Evolutionary conservation across 2,113 vertebrate genomes (phyloP), one percentile per base, ranked within the genome.

Genomic region (Zeus faber): DNA sequence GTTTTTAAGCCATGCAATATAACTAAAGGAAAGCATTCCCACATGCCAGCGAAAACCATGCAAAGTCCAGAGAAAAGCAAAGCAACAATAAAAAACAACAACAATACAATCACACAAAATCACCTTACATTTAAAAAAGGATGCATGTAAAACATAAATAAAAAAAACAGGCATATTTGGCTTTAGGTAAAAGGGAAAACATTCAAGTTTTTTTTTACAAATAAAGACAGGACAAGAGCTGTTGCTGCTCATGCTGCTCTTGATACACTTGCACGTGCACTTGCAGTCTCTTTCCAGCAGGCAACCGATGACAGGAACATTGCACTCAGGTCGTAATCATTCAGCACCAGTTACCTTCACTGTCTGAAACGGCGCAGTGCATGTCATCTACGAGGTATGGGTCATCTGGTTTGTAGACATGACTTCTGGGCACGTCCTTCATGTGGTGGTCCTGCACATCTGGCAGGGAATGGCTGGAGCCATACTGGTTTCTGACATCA

Each of bases 331-430:
- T 67, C 84, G 62, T 46, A 70, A 35, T 82, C 73, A 81, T 72
- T 97, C 89, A 96, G 91, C 93, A 97, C 65, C 86, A 91, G 84
- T 98, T 98, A 99, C 97, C 97, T 99, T 99, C 97, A 6, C 97
- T 99, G 91, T 99, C 97, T 22, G 97, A 99, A 80, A 99, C 96
- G 80, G 98, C 97, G 87, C 95, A 97, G 78, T 99, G 95, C 86
- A 95, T 89, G 87, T 99, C 97, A 52, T 99, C 97, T 83, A 96
- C 90, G 67, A 94, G 87, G 87, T 98, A 99, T 74, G 92, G 91
- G 74, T 98, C 97, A 62, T 99, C 97, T 27, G 94, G 95, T 85
- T 97, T 96, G 87, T 97, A 95, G 7, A 91, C 81, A 78, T 97
- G 95, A 88, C 93, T 94, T 84, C 94, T 94, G 24, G 95, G 93